phyloP scores from a whole-genome alignment of 2,113 vertebrate genomes.

The Tricholaema leucomelas region DNA sequence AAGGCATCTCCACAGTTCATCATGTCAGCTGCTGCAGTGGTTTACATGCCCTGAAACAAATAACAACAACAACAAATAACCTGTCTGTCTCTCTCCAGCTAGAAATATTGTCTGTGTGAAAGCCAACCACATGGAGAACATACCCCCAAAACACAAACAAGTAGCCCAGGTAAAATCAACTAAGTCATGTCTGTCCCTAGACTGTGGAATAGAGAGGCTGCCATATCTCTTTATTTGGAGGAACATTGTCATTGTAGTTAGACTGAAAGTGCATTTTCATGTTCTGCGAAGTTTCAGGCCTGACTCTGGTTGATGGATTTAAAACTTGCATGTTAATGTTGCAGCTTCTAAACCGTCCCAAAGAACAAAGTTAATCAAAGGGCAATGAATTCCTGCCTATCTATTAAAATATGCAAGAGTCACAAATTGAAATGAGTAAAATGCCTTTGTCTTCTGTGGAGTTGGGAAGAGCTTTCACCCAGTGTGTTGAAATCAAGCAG shows the following conservation, averaged over 20 bases:
- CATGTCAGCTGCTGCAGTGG: neutral
- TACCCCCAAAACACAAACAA: slow-evolving; percentile 81
- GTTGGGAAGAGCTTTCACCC: neutral
- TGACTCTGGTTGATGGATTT: neutral
- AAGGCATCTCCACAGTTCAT: neutral
- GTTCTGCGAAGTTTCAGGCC: neutral
- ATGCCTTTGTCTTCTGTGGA: neutral
- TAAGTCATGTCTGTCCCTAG: neutral
- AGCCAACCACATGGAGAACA: slow-evolving; percentile 78
- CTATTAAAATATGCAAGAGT: neutral
- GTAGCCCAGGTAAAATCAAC: slow-evolving; percentile 73
- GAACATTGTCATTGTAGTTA: neutral
- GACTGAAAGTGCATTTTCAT: neutral
- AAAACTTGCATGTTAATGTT: neutral
- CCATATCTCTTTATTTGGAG: neutral
- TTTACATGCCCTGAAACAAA: neutral
- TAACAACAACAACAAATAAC: neutral
- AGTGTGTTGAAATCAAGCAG: neutral
- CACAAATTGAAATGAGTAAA: neutral
- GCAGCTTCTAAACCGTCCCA: neutral
- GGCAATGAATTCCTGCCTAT: neutral
- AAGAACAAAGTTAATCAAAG: neutral
- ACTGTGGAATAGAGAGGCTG: neutral
- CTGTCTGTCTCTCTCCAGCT: slow-evolving; percentile 22
- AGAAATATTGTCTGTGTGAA: slow-evolving; percentile 81